Base-by-base conservation (phyloP, 2,113 vertebrate genomes). In the Chitala chitala region DNA sequence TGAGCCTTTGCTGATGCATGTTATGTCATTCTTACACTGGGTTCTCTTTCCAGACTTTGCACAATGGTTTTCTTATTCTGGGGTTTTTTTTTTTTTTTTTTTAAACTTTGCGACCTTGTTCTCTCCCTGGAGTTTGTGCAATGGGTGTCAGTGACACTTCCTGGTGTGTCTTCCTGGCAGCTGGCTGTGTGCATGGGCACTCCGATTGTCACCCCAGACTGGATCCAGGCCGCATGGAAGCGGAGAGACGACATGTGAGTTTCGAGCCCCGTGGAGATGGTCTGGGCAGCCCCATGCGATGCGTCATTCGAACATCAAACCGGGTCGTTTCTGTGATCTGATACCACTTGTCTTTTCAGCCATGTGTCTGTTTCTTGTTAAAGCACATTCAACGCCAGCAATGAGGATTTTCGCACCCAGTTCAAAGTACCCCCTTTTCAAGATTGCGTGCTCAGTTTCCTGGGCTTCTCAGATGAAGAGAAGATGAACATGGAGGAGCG, bases 401-500 rank as follows among this genome's bases (percentile, higher is more conserved):
- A 85, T 59, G 96, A 98, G 46, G 89, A 89, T 10, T 98, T 98
- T 40, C 92, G 92, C 78, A 94, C 91, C 9, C 90, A 93, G 78
- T 98, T 94, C 85, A 98, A 98, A 89, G 94, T 98, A 65, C 92
- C 91, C 76, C 96, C 97, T 0, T 98, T 99, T 86, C 96, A 99
- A 87, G 96, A 96, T 79, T 98, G 96, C 70, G 73, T 92, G 78
- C 87, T 99, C 72, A 95, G 95, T 87, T 99, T 99, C 80, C 75
- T 95, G 83, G 97, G 97, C 38, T 99, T 98, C 84, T 96, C 94
- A 29, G 92, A 96, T 63, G 97, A 98, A 77, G 97, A 99, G n/a
- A 94, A 91, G 86, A 84, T 82, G 65, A 98, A 91, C 84, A 99
- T 99, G 97, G 94, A 98, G 90, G 95, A 98, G 87, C 94, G 97